Percentiles rank a stretch among this genome's conserved stretches.
Evolutionary conservation across 2,113 vertebrate genomes (phyloP).

Genomic region (Dendrocopos noguchii): DNA sequence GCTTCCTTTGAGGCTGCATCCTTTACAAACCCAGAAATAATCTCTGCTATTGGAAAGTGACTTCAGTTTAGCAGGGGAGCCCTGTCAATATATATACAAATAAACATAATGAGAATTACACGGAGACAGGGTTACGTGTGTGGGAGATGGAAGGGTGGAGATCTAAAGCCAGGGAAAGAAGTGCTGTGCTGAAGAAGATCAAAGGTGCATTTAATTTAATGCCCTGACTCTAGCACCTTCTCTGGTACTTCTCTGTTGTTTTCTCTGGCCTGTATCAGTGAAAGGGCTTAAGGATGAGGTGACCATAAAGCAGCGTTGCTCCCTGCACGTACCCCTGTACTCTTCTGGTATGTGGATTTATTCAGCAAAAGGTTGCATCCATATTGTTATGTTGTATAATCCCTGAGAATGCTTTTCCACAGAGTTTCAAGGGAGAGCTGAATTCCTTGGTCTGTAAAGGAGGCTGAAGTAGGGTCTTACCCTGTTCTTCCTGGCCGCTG

Average conservation of each 20-base stretch:
- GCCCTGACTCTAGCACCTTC: background rate
- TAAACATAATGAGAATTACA: background rate
- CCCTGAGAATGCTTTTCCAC: background rate
- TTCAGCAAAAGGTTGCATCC: background rate
- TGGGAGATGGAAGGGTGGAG: background rate
- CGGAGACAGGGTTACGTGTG: background rate
- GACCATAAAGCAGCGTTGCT: background rate
- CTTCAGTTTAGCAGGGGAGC: background rate
- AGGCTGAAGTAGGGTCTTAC: background rate
- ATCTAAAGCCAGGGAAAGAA: background rate
- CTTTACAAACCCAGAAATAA: background rate
- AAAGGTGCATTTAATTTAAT: background rate
- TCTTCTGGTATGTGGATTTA: background rate
- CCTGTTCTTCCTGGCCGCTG: background rate
- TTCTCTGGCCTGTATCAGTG: background rate
- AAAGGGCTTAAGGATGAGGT: background rate
- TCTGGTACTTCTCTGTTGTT: background rate
- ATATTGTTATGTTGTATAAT: background rate
- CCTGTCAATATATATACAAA: background rate
- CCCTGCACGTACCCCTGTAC: rapidly evolving
- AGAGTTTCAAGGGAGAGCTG: rapidly evolving
- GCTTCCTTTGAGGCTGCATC: background rate
- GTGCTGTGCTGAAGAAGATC: background rate
- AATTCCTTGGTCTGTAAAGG: background rate
- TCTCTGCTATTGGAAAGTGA: background rate